These are phyloP conservation scores for Sepiola atlantica DNA, from an alignment of 2,888 invertebrate species.

Conservation along the genomic window DNA sequence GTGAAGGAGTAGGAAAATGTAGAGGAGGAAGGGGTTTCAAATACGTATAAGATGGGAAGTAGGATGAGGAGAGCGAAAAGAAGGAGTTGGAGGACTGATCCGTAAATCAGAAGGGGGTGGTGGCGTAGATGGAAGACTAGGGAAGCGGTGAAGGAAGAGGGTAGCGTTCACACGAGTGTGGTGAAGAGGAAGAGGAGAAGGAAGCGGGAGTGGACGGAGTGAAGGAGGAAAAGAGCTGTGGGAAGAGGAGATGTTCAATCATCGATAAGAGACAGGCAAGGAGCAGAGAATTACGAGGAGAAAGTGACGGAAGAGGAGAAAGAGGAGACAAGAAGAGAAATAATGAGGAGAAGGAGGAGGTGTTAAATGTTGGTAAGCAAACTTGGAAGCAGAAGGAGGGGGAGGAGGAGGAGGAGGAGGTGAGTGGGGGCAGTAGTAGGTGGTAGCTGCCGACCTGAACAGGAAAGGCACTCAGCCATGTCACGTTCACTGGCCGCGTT, in stretches of 20 bases:
- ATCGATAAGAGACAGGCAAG: no score
- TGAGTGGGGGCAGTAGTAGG: neutral
- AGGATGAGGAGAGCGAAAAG: neutral
- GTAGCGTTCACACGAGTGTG: neutral
- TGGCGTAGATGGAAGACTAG: no score
- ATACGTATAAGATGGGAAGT: no score
- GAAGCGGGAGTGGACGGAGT: neutral
- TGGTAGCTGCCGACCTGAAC: neutral
- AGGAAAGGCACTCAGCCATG: neutral
- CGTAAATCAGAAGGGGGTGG: neutral
- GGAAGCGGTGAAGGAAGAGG: neutral
- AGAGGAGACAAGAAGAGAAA: no score
- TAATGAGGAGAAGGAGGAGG: no score
- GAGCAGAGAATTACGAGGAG: no score
- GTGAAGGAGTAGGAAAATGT: no score
- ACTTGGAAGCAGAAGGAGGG: neutral
- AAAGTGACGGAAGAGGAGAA: no score
- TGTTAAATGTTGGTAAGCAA: no score
- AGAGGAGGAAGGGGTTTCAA: no score
- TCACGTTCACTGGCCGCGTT: neutral
- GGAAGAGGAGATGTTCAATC: neutral
- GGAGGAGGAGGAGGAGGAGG: neutral
- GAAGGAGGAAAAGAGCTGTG: neutral
- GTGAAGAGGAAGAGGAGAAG: neutral
- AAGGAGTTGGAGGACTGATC: neutral